Evolutionary conservation across 2,113 vertebrate species (phyloP), one percentile per base, ranked within the genome.

Genomic region (Herpetotheres cachinnans): DNA sequence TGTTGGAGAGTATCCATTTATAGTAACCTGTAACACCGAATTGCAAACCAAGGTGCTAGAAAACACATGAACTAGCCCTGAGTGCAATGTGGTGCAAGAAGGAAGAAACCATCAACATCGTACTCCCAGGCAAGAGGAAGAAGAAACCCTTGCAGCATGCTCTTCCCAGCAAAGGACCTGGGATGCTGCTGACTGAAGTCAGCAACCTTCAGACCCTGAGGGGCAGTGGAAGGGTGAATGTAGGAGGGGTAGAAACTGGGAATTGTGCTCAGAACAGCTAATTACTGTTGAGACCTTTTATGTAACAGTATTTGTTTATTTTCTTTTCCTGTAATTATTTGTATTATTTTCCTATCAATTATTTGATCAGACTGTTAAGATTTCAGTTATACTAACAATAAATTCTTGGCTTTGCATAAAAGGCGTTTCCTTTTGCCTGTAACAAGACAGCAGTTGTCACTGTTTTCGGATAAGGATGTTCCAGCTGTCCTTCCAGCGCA

Each of bases 401-500:
- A 94, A 96, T 42, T 19, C 52, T 80, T 82, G 74, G 61, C 87
- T 96, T 91, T 91, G 82, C 93, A 79, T 34, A 69, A 16, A 20
- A 78, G 65, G 27, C 0, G 34, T 52, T 93, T 78, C 63, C 58
- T 42, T 78, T n/a, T 66, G 56, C 77, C 89, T 93, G 36, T n/a
- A 6, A 8, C 19, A 11, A 22, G 66, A 11, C 2, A 32, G 56
- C 22, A 11, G 36, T 2, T 18, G 32, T 94, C 92, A 98, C 29
- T 94, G 94, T 50, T 98, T 99, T 5, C 98, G 96, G 80, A 99
- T 93, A 6, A 99, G 82, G 89, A 99, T 98, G 95, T 99, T 99
- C 99, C 99, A 99, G 91, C 96, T 98, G 42, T 99, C 98, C 91
- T 96, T 99, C 99, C 99, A 99, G 73, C 98, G 98, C 78, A 99